phyloP scores from a whole-genome alignment of 2,888 invertebrate species.

The Clunio marinus region DNA sequence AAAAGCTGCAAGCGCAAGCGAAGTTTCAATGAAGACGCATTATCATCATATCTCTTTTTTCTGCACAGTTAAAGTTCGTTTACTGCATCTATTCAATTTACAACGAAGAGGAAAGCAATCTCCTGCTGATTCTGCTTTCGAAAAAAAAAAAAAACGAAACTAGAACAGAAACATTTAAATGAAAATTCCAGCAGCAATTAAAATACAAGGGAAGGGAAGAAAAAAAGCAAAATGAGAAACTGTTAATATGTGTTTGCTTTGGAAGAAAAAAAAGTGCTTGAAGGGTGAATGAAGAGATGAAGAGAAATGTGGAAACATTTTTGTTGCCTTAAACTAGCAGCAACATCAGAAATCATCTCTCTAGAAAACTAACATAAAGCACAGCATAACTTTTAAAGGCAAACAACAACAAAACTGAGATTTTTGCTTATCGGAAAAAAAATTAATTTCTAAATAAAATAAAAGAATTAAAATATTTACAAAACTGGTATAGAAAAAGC shows the following conservation, averaged over 20 bases:
- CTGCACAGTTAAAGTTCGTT: neutral
- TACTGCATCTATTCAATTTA: too few relatives aligned
- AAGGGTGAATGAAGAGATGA: slow-evolving; percentile 5
- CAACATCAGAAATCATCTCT: neutral
- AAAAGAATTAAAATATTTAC: too few relatives aligned
- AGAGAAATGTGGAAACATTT: slow-evolving; percentile 9
- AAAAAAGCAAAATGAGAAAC: neutral
- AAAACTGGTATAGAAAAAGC: too few relatives aligned
- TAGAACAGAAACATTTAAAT: slow-evolving; percentile 34
- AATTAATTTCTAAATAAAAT: neutral
- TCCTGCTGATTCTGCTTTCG: neutral
- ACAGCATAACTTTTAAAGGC: neutral
- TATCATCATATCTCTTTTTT: too few relatives aligned
- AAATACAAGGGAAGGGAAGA: slow-evolving; percentile 8
- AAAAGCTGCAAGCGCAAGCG: too few relatives aligned
- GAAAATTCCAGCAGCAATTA: slow-evolving; percentile 22
- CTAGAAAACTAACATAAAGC: neutral
- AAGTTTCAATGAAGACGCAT: too few relatives aligned
- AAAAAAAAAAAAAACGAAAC: neutral
- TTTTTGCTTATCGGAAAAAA: neutral
- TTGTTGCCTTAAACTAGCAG: neutral
- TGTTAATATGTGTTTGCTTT: neutral
- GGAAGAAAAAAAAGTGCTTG: neutral
- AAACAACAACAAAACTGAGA: neutral
- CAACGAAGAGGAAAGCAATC: neutral